Base-by-base conservation (phyloP, 2,797 vertebrate genomes). In the Poeciliopsis presidionis region DNA sequence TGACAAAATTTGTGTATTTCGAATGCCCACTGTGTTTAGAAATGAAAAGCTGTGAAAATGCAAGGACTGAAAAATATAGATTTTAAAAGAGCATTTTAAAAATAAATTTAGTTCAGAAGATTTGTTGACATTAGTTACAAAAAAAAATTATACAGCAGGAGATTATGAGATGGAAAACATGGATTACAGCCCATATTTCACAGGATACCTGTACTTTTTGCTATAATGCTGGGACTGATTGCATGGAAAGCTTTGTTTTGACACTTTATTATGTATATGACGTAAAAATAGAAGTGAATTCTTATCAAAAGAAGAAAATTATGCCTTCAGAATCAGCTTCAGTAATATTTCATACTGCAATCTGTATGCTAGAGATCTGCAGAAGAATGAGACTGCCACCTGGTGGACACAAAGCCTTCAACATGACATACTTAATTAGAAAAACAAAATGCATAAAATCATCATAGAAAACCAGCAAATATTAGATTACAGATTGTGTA, bases 381-480 rank as follows among this genome's bases (percentile, higher is more conserved):
- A n/a, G 57, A 9, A 41, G 70, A 22, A 57, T n/a, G 33, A 57
- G 55, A 74, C 55, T 61, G 0, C 59, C 55, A 8, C 75, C 87
- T 25, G 69, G 77, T 78, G 51, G 83, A 89, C 87, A 84, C 82
- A 11, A 72, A 85, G 74, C 73, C 63, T 49, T 73, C 33, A 53
- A 72, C 80, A 79, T 53, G 22, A 53, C 22, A 25, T 46, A 75
- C 76, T 18, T 67, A 67, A 5, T 45, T 51, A 13, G 13, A 22
- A 39, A 82, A 9, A 75, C 13, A 77, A 78, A 78, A 76, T 2
- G n/a, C 55, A 59, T 59, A 69, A 6, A 45, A 70, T 43, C 0
- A n/a, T 46, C 25, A 70, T 46, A 70, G 41, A 28, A 43, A 70
- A 45, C 41, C 72, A 76, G 12, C 61, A 12, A 41, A 55, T 43